phyloP scores from a whole-genome alignment of 53 echinoderm and acorn worm genomes.

The Arbacia lixula region DNA sequence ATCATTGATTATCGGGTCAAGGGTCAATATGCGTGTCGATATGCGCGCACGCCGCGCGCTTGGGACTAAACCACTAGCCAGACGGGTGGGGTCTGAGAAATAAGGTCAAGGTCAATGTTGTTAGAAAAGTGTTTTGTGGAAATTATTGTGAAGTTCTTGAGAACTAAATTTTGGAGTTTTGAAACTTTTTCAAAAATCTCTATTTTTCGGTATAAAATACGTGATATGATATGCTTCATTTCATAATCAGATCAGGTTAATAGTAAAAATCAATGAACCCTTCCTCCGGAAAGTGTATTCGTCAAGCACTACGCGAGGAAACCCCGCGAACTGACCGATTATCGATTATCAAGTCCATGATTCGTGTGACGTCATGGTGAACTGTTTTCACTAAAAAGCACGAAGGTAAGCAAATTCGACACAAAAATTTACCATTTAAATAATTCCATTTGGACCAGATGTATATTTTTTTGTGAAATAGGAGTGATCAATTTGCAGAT shows the following conservation, averaged over 20 bases:
- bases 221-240: background rate
- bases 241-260: background rate
- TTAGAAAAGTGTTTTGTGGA: no score
- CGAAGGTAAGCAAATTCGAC: slow-evolving; percentile 43
- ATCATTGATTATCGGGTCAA: slow-evolving; percentile 51
- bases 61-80: slow-evolving; percentile 26
- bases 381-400: slow-evolving; percentile 56
- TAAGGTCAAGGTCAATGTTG: slow-evolving; percentile 51
- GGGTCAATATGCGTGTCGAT: slow-evolving; percentile 1
- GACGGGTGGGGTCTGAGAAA: slow-evolving; percentile 11
- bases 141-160: no score
- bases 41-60: slow-evolving; percentile 2
- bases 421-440: slow-evolving; percentile 19
- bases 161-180: background rate
- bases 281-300: slow-evolving; percentile 41
- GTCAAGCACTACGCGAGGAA: slow-evolving; percentile 51
- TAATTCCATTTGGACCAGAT: background rate
- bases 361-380: slow-evolving; percentile 53
- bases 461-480: background rate
- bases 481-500: background rate
- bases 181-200: background rate
- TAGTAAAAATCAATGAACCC: no score
- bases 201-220: background rate
- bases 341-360: slow-evolving; percentile 61
- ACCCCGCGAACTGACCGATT: slow-evolving; percentile 62